phyloP scores from a whole-genome alignment of 1,140 invertebrate species.

The Patella vulgata region DNA sequence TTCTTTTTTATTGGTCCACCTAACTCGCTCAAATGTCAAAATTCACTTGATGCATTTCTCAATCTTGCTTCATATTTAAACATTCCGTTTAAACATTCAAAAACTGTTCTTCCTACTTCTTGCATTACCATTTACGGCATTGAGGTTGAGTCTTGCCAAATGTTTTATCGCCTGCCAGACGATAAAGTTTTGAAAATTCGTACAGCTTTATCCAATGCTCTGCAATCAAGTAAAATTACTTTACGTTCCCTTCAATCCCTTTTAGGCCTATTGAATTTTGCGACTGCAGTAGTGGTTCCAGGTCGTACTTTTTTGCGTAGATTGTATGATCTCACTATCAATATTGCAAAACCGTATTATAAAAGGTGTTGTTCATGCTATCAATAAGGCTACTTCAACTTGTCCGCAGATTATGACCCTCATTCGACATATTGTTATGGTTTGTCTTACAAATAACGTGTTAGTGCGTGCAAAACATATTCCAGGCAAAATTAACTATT shows the following conservation, averaged over 20 bases:
- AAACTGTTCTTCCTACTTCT: conserved; percentile 20
- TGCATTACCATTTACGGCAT: conserved; percentile 23
- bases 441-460: conserved; percentile 20
- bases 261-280: conserved; percentile 23
- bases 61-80: conserved; percentile 1
- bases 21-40: conserved; percentile 4
- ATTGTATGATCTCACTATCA: conserved; percentile 20
- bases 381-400: conserved; percentile 31
- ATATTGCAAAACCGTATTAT: conserved; percentile 18
- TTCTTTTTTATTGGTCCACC: conserved; percentile 26
- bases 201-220: neutral
- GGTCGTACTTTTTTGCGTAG: conserved; percentile 15
- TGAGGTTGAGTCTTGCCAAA: conserved; percentile 20
- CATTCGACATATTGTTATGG: conserved; percentile 24
- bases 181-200: conserved; percentile 25
- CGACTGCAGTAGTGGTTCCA: conserved; percentile 16
- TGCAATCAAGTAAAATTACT: neutral
- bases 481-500: conserved; percentile 8
- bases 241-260: conserved; percentile 24
- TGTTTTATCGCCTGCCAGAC: conserved; percentile 15
- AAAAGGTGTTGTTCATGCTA: conserved; percentile 24
- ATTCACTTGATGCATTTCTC: conserved; percentile 8
- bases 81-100: conserved; percentile 20
- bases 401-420: conserved; percentile 17
- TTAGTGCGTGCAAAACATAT: conserved; percentile 23